phyloP scores from a whole-genome alignment of 2,797 vertebrate genomes.

The Choloepus didactylus region DNA sequence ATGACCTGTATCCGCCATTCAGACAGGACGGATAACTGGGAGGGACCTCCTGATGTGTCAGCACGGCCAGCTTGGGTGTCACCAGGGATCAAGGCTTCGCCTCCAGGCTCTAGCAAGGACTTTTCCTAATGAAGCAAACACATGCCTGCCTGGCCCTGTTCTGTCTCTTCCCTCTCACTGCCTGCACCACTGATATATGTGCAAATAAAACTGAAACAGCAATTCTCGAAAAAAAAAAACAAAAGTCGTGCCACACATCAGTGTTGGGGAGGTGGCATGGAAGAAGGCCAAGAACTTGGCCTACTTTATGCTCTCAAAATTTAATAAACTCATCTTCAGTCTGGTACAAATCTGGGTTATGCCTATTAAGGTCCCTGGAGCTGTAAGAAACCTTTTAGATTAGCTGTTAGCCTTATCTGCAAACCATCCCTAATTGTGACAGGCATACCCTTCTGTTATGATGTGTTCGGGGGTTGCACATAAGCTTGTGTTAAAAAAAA shows the following conservation, averaged over 20 bases:
- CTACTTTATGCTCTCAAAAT: conserved; percentile 45
- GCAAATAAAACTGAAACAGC: conserved; percentile 39
- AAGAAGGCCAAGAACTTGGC: conserved; percentile 42
- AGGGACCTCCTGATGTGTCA: not conserved
- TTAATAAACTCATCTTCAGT: conserved; percentile 59
- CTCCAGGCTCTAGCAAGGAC: not conserved
- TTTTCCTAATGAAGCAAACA: not conserved
- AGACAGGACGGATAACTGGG: not conserved
- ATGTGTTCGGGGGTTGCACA: not conserved
- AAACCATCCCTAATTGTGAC: conserved; percentile 25
- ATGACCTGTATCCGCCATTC: not conserved
- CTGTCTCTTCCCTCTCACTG: not conserved
- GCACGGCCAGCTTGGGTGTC: fast-evolving
- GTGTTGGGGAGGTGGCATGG: not conserved
- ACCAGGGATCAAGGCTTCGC: not conserved
- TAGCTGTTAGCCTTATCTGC: conserved; percentile 49
- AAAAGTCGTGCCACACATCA: not conserved
- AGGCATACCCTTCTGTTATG: not conserved
- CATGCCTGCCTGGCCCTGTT: not conserved
- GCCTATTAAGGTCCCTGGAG: conserved; percentile 24
- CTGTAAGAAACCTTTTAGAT: conserved; percentile 58
- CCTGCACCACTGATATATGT: not conserved
- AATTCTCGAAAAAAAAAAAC: conserved; percentile 22
- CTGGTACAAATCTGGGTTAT: conserved; percentile 62
- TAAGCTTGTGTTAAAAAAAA: not conserved